phyloP scores from a whole-genome alignment of 2,888 invertebrate species.

The Zygaena filipendulae region DNA sequence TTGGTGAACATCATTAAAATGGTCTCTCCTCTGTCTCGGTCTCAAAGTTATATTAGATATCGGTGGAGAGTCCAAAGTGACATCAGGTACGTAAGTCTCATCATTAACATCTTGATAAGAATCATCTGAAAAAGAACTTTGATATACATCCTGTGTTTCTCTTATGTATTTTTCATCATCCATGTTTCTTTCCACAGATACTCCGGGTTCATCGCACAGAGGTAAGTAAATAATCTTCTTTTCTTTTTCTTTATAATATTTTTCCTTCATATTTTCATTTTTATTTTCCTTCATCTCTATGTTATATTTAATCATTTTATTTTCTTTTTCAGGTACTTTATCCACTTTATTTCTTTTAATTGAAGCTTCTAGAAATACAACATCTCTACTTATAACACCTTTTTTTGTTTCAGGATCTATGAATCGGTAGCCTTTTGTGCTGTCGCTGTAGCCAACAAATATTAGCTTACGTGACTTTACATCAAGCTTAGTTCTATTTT shows the following conservation, averaged over 20 bases:
- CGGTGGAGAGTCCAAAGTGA: background rate
- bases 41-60: background rate
- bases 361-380: slow-evolving; percentile 6
- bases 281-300: too few relatives aligned
- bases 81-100: background rate
- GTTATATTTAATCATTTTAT: too few relatives aligned
- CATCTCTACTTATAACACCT: slow-evolving; percentile 8
- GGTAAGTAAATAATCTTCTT: background rate
- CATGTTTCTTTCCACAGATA: background rate
- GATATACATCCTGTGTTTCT: background rate
- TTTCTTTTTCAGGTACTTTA: background rate
- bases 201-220: background rate
- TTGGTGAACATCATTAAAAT: background rate
- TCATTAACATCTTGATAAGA: background rate
- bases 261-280: too few relatives aligned
- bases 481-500: slow-evolving; percentile 28
- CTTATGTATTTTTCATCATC: background rate
- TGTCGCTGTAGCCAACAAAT: slow-evolving; percentile 28
- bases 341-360: slow-evolving; percentile 6
- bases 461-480: slow-evolving; percentile 18
- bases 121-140: background rate
- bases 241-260: background rate
- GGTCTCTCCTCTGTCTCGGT: background rate
- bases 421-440: slow-evolving; percentile 18
- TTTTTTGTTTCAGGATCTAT: slow-evolving; percentile 6